Evolutionary conservation across 2,888 invertebrate genomes (phyloP), one percentile per base, ranked within the genome.

Genomic region (Idaea dimidiata): DNA sequence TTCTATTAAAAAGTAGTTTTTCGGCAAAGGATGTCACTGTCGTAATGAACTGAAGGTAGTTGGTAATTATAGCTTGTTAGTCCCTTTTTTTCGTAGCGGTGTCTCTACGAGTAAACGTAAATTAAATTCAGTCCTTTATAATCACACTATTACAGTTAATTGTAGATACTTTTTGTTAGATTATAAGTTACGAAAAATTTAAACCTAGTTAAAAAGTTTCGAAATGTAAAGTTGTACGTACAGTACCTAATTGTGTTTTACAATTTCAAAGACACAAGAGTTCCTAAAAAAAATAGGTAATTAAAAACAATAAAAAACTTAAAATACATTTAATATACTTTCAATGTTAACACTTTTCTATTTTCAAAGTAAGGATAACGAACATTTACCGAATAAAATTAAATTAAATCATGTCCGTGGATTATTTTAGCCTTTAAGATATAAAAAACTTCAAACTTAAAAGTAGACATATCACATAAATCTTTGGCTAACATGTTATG

Each of bases 41-140:
- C 70, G 77, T 81, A 87, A 86, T 86, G 43, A 43, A 43, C 43
- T 43, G 43, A 88, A 89, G 78, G 77, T 75, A 73, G 68, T 68
- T 78, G 75, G 82, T 89, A 89, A 89, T 89, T 89, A 87, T 77
- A 80, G 79, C 81, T 84, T 85, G 84, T 84, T 86, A 86, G 80
- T 81, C 77, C 81, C 76, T 80, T 80, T 77, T 76, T 79, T 83
- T 82, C 71, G 64, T 72, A 69, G 71, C 76, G 79, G 72, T 68
- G 74, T 72, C 72, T 67, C 66, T 74, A 74, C 75, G 72, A 80
- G 79, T 82, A n/a, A 81, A 82, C 80, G 76, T 82, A 79, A 86
- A 85, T 86, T 85, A 84, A 84, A 85, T 83, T 79, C 61, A 70
- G 72, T 66, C 67, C 73, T 68, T 73, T 82, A 43, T 43, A 43